Evolutionary conservation across 53 echinoderm and acorn worm genomes (phyloP).

Genomic region (Mesocentrotus franciscanus): DNA sequence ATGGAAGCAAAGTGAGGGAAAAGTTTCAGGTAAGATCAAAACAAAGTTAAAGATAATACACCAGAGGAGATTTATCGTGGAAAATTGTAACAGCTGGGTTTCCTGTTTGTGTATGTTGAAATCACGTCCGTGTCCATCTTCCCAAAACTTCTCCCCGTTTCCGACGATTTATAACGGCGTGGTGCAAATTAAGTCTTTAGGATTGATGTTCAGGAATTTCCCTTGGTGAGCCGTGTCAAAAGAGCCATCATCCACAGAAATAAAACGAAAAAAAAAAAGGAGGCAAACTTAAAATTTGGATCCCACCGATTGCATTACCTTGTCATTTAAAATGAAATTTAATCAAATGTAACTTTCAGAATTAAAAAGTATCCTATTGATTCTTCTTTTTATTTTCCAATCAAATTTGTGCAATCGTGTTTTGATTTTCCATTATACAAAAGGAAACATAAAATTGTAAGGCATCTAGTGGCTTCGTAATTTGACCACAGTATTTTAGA

Average conservation of each 20-base stretch:
- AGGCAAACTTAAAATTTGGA: background rate
- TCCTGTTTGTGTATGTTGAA: slow-evolving; percentile 62
- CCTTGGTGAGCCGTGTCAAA: slow-evolving; percentile 50
- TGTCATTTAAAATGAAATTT: too few species aligned
- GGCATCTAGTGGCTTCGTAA: too few species aligned
- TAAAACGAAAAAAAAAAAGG: background rate
- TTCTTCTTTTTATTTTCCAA: too few species aligned
- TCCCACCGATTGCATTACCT: too few species aligned
- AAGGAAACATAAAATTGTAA: too few species aligned
- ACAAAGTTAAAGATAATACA: slow-evolving; percentile 64
- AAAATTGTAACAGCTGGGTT: slow-evolving; percentile 58
- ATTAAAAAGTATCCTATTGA: too few species aligned
- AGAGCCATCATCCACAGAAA: background rate
- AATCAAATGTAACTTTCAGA: too few species aligned
- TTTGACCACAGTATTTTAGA: too few species aligned
- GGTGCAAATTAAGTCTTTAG: slow-evolving; percentile 59
- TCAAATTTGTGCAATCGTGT: too few species aligned
- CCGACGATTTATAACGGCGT: slow-evolving; percentile 67
- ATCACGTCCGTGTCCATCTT: slow-evolving; percentile 61
- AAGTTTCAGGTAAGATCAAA: slow-evolving; percentile 14
- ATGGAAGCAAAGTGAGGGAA: background rate
- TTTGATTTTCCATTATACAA: too few species aligned
- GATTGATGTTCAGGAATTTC: slow-evolving; percentile 66
- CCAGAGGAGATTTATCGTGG: slow-evolving; percentile 60
- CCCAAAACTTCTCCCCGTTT: slow-evolving; percentile 43